Base-by-base conservation (phyloP, 2,888 invertebrate species). In the Ormyrus nitidulus region DNA sequence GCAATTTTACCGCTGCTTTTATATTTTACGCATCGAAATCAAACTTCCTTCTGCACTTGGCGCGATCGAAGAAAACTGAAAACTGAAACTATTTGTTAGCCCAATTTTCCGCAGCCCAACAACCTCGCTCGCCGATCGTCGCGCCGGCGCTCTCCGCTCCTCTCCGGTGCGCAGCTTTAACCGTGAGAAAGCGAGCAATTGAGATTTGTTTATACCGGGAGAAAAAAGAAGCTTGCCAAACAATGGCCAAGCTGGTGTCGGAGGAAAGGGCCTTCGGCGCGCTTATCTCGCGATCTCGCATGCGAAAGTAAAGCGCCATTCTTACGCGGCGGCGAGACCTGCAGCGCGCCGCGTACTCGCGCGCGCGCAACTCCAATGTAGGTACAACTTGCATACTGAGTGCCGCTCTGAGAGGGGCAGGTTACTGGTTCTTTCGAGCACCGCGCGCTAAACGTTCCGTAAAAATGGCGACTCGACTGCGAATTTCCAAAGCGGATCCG, bases 401-500 rank as follows among this genome's bases (percentile, higher is more conserved):
- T 61, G 34, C 44, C 7, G 61, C 34, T 5, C 7, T 6, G 48
- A 7, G 61, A 76, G 68, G 64, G 75, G 58, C 70, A 75, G 70
- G 72, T 76, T 72, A 19, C 72, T 72, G 72, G 62, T 68, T 75
- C 49, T 58, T 84, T 34, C 82, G 84, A 84, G 83, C 83, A 80
- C 80, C 81, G 81, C 83, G 83, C 54, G 70, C 51, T 19, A 53
- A 65, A 44, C 83, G 82, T 76, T 82, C 84, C 88, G 88, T 88
- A 88, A 80, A 86, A 88, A 88, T 88, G 88, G 88, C 88, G 86
- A 81, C 77, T 83, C 74, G 19, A n/a, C 3, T 34, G 34, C 34
- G 34, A 34, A 34, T 34, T 34, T 4, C 34, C 34, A 2, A 2
- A 1, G 34, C 34, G 34, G 34, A 34, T 34, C 1, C 34, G 34